These are phyloP conservation scores for Phortica okadai DNA, from an alignment of 2,888 invertebrate genomes.

Conservation along the genomic window DNA sequence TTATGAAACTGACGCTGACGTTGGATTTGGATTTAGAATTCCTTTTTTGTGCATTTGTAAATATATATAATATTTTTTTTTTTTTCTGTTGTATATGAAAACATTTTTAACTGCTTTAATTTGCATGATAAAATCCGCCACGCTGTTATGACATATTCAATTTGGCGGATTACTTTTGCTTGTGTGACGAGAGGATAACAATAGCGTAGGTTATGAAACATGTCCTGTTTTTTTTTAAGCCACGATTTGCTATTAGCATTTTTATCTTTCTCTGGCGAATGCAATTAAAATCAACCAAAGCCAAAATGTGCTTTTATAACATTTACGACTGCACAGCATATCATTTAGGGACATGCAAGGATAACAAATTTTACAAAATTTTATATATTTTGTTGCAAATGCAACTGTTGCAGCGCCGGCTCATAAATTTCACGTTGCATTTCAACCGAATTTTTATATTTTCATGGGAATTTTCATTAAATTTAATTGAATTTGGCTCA, in stretches of 20 bases:
- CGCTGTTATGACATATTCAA: conserved; percentile 69
- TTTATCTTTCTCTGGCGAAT: neutral
- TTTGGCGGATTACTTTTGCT: conserved; percentile 60
- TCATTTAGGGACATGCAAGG: neutral
- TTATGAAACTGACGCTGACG: conserved; percentile 62
- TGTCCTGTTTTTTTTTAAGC: neutral
- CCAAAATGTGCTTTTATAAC: neutral
- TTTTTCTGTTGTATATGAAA: neutral
- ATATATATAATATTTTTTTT: neutral
- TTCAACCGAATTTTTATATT: neutral
- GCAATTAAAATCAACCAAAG: neutral
- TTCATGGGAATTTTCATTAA: conserved; percentile 16
- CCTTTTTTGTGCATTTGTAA: neutral
- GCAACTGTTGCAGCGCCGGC: neutral
- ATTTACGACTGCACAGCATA: neutral
- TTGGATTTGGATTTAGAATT: conserved; percentile 52
- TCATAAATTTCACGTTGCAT: conserved; percentile 3
- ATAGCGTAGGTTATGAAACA: neutral
- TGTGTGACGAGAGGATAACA: neutral
- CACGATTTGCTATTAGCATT: neutral
- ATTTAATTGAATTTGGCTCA: conserved; percentile 11
- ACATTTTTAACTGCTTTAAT: conserved; percentile 53
- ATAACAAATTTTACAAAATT: neutral
- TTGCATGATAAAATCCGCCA: conserved; percentile 68
- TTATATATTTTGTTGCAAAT: neutral